phyloP scores from a whole-genome alignment of 2,888 invertebrate species.

The Abrostola triplasia region DNA sequence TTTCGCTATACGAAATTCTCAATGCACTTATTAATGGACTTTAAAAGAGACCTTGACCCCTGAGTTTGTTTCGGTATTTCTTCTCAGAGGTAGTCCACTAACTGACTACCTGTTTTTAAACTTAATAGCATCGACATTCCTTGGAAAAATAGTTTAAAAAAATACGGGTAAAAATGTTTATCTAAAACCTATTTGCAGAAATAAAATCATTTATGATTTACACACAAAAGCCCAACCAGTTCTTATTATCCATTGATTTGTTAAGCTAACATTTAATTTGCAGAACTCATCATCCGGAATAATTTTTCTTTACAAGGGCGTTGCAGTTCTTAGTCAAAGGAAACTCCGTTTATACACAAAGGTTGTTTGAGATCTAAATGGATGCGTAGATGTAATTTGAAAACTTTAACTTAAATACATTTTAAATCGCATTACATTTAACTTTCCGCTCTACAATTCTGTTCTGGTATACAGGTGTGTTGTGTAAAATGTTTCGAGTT shows the following conservation, averaged over 20 bases:
- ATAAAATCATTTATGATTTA: too few relatives aligned
- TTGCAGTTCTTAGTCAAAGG: slow-evolving; percentile 1
- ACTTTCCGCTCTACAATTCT: not conserved
- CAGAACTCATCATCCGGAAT: slow-evolving; percentile 6
- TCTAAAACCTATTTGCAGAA: too few relatives aligned
- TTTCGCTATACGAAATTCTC: too few relatives aligned
- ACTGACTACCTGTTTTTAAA: too few relatives aligned
- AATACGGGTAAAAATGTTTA: too few relatives aligned
- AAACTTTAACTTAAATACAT: slow-evolving; percentile 13
- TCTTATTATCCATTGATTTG: slow-evolving; percentile 18
- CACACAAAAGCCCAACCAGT: slow-evolving; percentile 3
- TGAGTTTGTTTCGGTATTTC: too few relatives aligned
- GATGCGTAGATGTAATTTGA: slow-evolving; percentile 6
- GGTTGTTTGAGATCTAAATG: slow-evolving; percentile 15
- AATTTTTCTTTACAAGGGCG: slow-evolving; percentile 13
- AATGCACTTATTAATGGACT: too few relatives aligned
- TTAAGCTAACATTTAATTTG: slow-evolving; percentile 10
- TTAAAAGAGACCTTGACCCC: too few relatives aligned
- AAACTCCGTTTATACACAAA: slow-evolving; percentile 10
- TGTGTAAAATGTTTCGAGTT: not conserved
- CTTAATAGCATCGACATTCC: too few relatives aligned
- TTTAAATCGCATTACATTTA: slow-evolving; percentile 9
- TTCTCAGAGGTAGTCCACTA: too few relatives aligned
- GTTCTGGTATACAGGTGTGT: not conserved
- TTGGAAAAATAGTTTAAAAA: too few relatives aligned